Percentiles rank a stretch among this genome's conserved stretches.
These are phyloP conservation scores for Diacarnus erythraeanus DNA, from an alignment of 37 sponge, comb jelly and placozoan species.

Conservation along the genomic window DNA sequence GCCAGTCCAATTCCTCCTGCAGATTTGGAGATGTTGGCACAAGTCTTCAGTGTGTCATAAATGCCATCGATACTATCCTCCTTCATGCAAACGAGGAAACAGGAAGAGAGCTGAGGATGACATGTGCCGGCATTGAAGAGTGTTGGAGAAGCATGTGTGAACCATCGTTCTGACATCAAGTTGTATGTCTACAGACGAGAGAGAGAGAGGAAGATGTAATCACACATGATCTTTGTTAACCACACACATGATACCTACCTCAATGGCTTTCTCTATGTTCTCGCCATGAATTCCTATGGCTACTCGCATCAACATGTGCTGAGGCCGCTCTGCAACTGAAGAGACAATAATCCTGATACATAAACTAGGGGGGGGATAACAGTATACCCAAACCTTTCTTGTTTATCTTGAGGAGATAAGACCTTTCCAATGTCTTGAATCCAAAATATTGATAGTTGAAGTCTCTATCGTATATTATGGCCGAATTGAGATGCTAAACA, in stretches of 20 bases:
- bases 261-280: conserved; percentile 86
- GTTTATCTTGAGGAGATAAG: conserved; percentile 92
- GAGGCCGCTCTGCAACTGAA: conserved; percentile 96
- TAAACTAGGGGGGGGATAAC: neutral
- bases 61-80: conserved; percentile 99
- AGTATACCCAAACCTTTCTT: conserved; percentile 68
- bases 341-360: neutral
- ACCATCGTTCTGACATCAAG: conserved; percentile 98
- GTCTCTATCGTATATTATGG: conserved; percentile 96
- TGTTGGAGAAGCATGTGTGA: conserved; percentile 98
- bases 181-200: conserved; percentile 82
- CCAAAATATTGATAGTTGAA: conserved; percentile 95
- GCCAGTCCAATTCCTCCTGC: conserved; percentile 98
- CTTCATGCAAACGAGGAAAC: conserved; percentile 96
- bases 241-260: conserved; percentile 42
- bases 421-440: conserved; percentile 97
- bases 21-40: conserved; percentile 97
- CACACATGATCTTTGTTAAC: neutral
- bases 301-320: conserved; percentile 99
- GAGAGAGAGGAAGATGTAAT: neutral
- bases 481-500: conserved; percentile 82
- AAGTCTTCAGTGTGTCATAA: conserved; percentile 97
- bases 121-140: conserved; percentile 99
- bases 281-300: conserved; percentile 92
- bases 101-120: conserved; percentile 93